Base-by-base conservation (phyloP, 2,797 vertebrate genomes). In the Acanthornis magna region DNA sequence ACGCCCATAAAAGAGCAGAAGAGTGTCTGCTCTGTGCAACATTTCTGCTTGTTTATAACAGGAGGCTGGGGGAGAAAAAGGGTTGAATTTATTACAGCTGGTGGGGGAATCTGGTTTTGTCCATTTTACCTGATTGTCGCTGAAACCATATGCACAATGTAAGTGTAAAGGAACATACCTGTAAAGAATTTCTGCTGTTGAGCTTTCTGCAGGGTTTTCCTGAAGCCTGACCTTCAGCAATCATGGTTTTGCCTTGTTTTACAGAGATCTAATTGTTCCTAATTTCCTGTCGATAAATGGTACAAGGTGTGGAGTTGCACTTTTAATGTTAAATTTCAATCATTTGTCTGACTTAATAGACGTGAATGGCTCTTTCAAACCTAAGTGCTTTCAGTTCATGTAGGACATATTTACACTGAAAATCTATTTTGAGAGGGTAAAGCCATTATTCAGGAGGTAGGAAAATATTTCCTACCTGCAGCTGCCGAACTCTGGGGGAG, bases 251-350 rank as follows among this genome's bases (percentile, higher is more conserved):
- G 94, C 96, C 90, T 92, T 96, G 96, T 93, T 95, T 97, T 95
- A 95, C 96, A 97, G 96, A 98, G 97, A 97, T 96, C 95, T 98
- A 97, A 98, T 98, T 98, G 97, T 97, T 98, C 91, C 96, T 97
- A 97, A 98, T 98, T 98, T 98, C 98, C 97, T 98, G 97, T 73
- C 45, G 13, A 87, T 97, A 98, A 98, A 98, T 97, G 96, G 96
- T 97, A 97, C 97, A 98, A 98, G 97, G 98, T 98, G 97, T 95
- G 96, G 95, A 95, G 84, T 30, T 95, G 93, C 81, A 73, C 96
- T 92, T 94, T 65, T 78, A 91, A 88, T 97, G 96, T 97, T 97
- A 93, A 93, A 96, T 97, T 97, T 97, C 96, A 97, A 93, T 98
- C 97, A 97, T 97, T 97, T 98, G 97, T 98, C 97, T 78, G 88